Conservation (phyloP, 2,888 invertebrate genomes). For the Chromoteleia sp. region DNA sequence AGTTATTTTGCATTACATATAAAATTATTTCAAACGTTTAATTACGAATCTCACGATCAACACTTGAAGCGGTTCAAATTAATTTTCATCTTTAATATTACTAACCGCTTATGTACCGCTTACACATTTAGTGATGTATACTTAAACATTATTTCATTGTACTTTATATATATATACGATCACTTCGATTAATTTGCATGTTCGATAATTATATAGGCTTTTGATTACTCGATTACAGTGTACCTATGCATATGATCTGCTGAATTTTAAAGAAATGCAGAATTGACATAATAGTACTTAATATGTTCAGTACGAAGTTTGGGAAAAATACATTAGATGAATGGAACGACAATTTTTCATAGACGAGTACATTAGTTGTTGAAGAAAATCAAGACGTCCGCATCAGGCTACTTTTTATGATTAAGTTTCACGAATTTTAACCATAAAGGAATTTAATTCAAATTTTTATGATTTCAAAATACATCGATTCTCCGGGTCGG, state of each 20-base stretch:
- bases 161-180: conserved; percentile 20
- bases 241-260: conserved; percentile 40
- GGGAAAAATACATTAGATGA: conserved; percentile 47
- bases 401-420: conserved; percentile 27
- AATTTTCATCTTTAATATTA: conserved; percentile 6
- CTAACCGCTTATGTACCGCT: conserved; percentile 35
- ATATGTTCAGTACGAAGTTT: conserved; percentile 23
- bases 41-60: background rate
- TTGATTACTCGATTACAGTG: conserved; percentile 49
- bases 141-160: conserved; percentile 15
- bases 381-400: conserved; percentile 12
- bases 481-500: background rate
- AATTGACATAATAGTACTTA: conserved; percentile 18
- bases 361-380: conserved; percentile 29
- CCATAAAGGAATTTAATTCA: background rate
- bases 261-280: conserved; percentile 32
- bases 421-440: background rate
- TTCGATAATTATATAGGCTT: conserved; percentile 22
- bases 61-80: conserved; percentile 6
- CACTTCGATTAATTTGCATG: conserved; percentile 39
- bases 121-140: conserved; percentile 39
- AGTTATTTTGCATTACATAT: conserved; percentile 23
- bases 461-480: background rate
- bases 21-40: conserved; percentile 22
- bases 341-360: conserved; percentile 8